Percentiles rank a stretch among this genome's conserved stretches.
Conservation (phyloP, 1,140 invertebrate genomes). For the Magallana angulata region DNA sequence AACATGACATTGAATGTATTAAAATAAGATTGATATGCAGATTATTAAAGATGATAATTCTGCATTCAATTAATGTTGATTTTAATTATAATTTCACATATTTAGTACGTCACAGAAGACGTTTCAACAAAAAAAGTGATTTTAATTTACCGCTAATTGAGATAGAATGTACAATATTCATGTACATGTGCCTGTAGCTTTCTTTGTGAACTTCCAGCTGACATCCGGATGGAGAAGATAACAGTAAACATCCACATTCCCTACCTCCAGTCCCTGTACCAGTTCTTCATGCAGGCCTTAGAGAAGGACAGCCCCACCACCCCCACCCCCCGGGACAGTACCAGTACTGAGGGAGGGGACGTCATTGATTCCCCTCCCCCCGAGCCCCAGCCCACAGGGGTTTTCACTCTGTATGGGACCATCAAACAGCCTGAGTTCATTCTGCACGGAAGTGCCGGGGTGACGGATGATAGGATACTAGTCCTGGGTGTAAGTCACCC, state of each 20-base stretch:
- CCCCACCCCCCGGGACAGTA: conserved; percentile 3
- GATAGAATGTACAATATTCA: no score
- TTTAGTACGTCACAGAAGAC: no score
- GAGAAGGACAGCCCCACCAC: conserved; percentile 44
- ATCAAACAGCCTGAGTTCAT: conserved; percentile 88
- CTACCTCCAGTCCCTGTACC: conserved; percentile 85
- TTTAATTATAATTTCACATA: no score
- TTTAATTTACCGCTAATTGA: no score
- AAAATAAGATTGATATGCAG: no score
- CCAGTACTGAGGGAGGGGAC: background rate
- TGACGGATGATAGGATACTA: conserved; percentile 86
- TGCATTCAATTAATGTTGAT: no score
- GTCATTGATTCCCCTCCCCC: background rate
- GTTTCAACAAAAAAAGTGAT: no score
- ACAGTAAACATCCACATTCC: conserved; percentile 87
- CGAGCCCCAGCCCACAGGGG: conserved; percentile 46
- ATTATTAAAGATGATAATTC: no score
- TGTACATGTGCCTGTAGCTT: no score
- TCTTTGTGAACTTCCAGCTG: conserved; percentile 78
- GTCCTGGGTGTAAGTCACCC: conserved; percentile 81
- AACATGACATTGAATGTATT: no score
- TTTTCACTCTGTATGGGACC: conserved; percentile 76
- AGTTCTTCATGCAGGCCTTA: conserved; percentile 80
- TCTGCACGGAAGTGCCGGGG: conserved; percentile 86
- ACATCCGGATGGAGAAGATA: conserved; percentile 87